A percentile compares a stretch with the other conserved stretches of the same genome.
phyloP scores from a whole-genome alignment of 1,140 invertebrate species.

The Proctacanthus coquilletti region DNA sequence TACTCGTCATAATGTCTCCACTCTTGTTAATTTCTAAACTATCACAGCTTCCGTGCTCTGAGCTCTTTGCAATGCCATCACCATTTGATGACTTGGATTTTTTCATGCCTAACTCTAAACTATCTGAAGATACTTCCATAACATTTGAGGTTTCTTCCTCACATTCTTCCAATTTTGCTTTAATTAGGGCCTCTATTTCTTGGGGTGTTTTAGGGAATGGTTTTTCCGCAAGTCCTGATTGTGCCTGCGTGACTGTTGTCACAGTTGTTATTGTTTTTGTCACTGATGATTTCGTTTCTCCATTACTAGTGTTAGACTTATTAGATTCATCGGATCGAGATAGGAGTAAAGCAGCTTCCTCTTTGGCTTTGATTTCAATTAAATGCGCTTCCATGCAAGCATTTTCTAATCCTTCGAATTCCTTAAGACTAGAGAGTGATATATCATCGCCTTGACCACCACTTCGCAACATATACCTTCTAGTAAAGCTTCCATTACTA shows the following conservation, averaged over 20 bases:
- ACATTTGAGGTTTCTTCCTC: constrained; percentile 31
- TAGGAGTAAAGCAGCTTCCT: constrained; percentile 65
- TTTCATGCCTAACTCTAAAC: constrained; percentile 37
- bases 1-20: constrained; percentile 40
- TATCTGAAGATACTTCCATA: constrained; percentile 45
- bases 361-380: constrained; percentile 65
- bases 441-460: constrained; percentile 67
- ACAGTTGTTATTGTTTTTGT: constrained; percentile 24
- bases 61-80: constrained; percentile 12
- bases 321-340: constrained; percentile 39
- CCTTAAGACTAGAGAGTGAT: constrained; percentile 81
- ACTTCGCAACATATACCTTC: constrained; percentile 45
- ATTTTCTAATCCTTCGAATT: constrained; percentile 84
- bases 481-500: constrained; percentile 56
- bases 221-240: constrained; percentile 31
- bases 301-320: constrained; percentile 36
- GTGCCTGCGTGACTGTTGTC: constrained; percentile 32
- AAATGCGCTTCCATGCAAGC: constrained; percentile 70
- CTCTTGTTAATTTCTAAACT: constrained; percentile 39
- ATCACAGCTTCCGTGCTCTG: constrained; percentile 37
- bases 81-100: constrained; percentile 18
- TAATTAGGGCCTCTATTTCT: constrained; percentile 26
- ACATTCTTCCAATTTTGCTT: constrained; percentile 19
- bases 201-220: constrained; percentile 31
- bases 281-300: constrained; percentile 29